A percentile compares a stretch with the other conserved stretches of the same genome.
Evolutionary conservation across 2,113 vertebrate genomes (phyloP).

Genomic region (Piaya cayana): DNA sequence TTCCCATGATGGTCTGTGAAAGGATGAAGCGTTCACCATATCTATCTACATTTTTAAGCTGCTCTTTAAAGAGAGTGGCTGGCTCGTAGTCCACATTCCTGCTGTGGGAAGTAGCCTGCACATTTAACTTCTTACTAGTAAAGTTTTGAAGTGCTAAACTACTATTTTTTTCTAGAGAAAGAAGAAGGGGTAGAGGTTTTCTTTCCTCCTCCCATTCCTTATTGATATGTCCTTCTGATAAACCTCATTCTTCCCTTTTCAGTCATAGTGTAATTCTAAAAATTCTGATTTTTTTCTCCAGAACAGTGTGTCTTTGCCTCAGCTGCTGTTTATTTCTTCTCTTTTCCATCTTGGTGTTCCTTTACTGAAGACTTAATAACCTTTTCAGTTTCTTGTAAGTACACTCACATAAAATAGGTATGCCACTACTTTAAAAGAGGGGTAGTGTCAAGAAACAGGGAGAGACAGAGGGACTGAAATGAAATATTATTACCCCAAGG

Average conservation of each 20-base stretch:
- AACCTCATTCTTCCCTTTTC: not conserved
- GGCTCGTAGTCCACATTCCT: not conserved
- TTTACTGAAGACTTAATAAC: constrained; percentile 3
- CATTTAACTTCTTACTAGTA: not conserved
- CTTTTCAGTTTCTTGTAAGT: constrained; percentile 29
- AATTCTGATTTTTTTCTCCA: not conserved
- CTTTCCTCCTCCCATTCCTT: not conserved
- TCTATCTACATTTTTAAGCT: not conserved
- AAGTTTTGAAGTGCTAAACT: not conserved
- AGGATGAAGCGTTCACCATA: not conserved
- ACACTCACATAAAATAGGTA: not conserved
- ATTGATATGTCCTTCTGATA: not conserved
- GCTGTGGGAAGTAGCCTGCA: not conserved
- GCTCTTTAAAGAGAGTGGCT: not conserved
- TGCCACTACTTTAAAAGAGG: not conserved
- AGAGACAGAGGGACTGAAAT: not conserved
- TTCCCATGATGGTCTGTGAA: not conserved
- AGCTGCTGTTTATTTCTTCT: constrained; percentile 33
- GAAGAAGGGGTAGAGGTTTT: not conserved
- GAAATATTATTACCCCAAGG: not conserved
- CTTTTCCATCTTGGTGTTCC: not conserved
- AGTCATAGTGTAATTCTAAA: not conserved
- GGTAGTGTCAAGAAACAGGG: not conserved
- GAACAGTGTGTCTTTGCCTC: not conserved
- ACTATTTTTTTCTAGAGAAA: not conserved